A percentile compares a stretch with the other conserved stretches of the same genome.
Evolutionary conservation across 2,888 invertebrate genomes (phyloP).

Genomic region (Bombyx huttoni): DNA sequence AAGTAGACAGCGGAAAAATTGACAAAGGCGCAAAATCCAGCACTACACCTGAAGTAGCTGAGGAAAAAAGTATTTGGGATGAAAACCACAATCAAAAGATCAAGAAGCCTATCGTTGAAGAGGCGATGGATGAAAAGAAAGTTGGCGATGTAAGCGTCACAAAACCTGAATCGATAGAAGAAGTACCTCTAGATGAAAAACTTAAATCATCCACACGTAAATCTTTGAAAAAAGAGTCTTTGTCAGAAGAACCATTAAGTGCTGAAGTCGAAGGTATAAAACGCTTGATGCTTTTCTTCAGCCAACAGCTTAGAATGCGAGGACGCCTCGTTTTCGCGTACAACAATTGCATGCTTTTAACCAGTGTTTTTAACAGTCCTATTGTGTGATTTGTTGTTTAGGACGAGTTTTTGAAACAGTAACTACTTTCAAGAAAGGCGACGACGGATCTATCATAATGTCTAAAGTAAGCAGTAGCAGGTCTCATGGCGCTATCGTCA

Average conservation of each 20-base stretch:
- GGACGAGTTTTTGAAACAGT: slow-evolving; percentile 70
- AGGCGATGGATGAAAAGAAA: slow-evolving; percentile 32
- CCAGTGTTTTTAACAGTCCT: slow-evolving; percentile 57
- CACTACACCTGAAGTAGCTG: slow-evolving; percentile 34
- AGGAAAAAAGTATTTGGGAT: slow-evolving; percentile 53
- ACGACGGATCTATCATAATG: slow-evolving; percentile 57
- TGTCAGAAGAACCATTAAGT: slow-evolving; percentile 57
- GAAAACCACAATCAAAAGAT: slow-evolving; percentile 47
- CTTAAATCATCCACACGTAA: slow-evolving; percentile 51
- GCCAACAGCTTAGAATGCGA: slow-evolving; percentile 56
- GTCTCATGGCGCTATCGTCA: slow-evolving; percentile 74
- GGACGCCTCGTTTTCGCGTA: slow-evolving; percentile 38
- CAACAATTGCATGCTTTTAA: slow-evolving; percentile 57
- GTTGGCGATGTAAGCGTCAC: slow-evolving; percentile 37
- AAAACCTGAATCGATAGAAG: slow-evolving; percentile 46
- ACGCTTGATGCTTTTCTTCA: slow-evolving; percentile 3
- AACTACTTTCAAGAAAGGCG: slow-evolving; percentile 66
- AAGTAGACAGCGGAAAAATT: slow-evolving; percentile 24
- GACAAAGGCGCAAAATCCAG: slow-evolving; percentile 32
- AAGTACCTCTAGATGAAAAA: slow-evolving; percentile 43
- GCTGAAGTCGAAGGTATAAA: slow-evolving; percentile 67
- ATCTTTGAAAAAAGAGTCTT: slow-evolving; percentile 52
- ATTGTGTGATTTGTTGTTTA: slow-evolving; percentile 70
- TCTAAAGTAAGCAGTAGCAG: slow-evolving; percentile 75
- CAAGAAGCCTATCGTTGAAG: slow-evolving; percentile 35